These are phyloP conservation scores for Crenuchus spilurus DNA, from an alignment of 2,797 vertebrate genomes.

Conservation along the genomic window DNA sequence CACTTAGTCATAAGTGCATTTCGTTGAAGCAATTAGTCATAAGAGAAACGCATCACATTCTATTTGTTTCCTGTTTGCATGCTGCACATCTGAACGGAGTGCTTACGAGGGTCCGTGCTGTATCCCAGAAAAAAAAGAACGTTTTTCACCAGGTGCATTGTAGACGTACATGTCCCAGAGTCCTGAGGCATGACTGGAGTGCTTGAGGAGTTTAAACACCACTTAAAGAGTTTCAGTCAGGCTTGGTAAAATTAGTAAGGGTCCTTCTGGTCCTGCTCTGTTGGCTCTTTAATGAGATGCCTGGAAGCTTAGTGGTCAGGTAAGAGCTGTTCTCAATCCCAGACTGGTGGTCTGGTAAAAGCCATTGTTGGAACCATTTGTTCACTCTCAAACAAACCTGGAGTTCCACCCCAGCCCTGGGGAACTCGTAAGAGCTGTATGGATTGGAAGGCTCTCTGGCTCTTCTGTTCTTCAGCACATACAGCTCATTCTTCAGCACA, in stretches of 20 bases:
- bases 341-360: slow-evolving; percentile 39
- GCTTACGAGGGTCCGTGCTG: slow-evolving; percentile 8
- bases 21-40: too few species aligned
- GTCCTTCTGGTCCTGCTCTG: slow-evolving; percentile 35
- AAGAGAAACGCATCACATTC: too few species aligned
- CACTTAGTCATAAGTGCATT: too few species aligned
- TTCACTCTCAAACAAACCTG: slow-evolving; percentile 13
- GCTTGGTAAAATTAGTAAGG: slow-evolving; percentile 36
- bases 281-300: slow-evolving; percentile 8
- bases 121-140: slow-evolving; percentile 6
- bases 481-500: slow-evolving; percentile 55
- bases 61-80: too few species aligned
- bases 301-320: slow-evolving; percentile 34
- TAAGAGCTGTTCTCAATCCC: slow-evolving; percentile 12
- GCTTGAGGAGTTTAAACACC: slow-evolving; percentile 35
- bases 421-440: background rate
- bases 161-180: slow-evolving; percentile 3
- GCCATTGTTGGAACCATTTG: background rate
- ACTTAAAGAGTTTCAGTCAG: slow-evolving; percentile 19
- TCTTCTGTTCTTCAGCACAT: slow-evolving; percentile 20
- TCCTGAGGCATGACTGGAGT: slow-evolving; percentile 35
- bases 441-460: slow-evolving; percentile 32
- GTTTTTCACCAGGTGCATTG: slow-evolving; percentile 23
- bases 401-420: slow-evolving; percentile 1
- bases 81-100: too few species aligned